Evolutionary conservation across 2,888 invertebrate species (phyloP), one percentile per base, ranked within the genome.

Genomic region (Ophioninae sp.): DNA sequence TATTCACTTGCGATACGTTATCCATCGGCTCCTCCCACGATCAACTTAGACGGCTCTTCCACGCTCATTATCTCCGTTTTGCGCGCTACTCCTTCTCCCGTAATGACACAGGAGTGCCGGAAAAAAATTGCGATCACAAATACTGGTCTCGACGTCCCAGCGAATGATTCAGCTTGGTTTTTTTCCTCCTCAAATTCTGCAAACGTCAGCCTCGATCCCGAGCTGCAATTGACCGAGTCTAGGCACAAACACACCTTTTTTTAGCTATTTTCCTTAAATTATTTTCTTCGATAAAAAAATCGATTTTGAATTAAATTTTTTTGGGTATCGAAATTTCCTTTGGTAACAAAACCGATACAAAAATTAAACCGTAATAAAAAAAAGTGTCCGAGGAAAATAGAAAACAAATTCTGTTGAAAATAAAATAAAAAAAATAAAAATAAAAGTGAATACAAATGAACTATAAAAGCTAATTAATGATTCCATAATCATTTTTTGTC

Each of bases 171-270:
- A 30, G 30, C 30, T 30, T 30, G 30, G 30, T 30, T 59, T 21
- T 59, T 59, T 59, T 59, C 59, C 7, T 20, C 59, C n/a, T 41
- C 57, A 5, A 23, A 17, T 30, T 8, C 6, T 3, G 8, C 10
- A 10, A 68, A 59, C 67, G 59, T 59, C 7, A 23, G 17, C 57
- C 23, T 76, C 41, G 57, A 59, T 68, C 59, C 59, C 30, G n/a
- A n/a, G 17, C 59, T 30, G 59, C 20, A 7, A 7, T 17, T 21
- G 30, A 21, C 39, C 1, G n/a, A 64, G 59, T 30, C 17, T 39
- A 20, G 20, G 59, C 68, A 17, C 8, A 39, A 50, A 50, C 17
- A 50, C 50, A 13, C 6, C 10, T 8, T 44, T 44, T 44, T 41
- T 41, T 0, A 1, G 7, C 8, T 41, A 8, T 41, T 3, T 50